Evolutionary conservation across 2,888 invertebrate species (phyloP).

Genomic region (Heteromurus nitidus): DNA sequence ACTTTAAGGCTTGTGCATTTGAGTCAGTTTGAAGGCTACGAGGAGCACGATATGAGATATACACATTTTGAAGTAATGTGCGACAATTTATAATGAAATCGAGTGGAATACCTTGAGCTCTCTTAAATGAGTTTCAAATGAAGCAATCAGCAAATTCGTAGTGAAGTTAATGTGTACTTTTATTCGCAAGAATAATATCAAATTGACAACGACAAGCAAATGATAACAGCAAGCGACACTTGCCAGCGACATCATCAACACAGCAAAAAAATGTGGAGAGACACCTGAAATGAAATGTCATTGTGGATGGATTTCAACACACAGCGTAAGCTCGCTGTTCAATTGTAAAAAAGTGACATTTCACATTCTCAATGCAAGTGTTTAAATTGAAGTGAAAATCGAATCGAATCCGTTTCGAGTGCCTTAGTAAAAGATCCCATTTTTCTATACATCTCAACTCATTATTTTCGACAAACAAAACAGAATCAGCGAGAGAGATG

Average conservation of each 20-base stretch:
- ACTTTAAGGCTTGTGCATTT: not conserved
- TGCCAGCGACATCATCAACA: too few species aligned
- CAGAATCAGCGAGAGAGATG: too few species aligned
- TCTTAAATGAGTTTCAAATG: not conserved
- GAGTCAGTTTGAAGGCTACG: not conserved
- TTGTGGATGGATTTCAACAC: not conserved
- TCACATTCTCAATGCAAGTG: too few species aligned
- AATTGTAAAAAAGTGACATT: not conserved
- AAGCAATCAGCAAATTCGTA: constrained; percentile 28
- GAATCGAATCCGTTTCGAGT: not conserved
- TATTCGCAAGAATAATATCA: too few species aligned
- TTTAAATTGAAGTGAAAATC: constrained; percentile 28
- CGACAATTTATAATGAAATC: not conserved
- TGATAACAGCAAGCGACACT: constrained; percentile 38
- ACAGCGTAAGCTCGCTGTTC: not conserved
- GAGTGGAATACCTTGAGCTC: not conserved
- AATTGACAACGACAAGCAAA: constrained; percentile 50
- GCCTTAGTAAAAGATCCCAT: too few species aligned
- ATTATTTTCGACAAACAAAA: too few species aligned
- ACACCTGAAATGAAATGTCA: constrained; percentile 7
- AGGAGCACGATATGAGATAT: constrained; percentile 15
- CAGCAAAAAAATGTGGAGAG: not conserved
- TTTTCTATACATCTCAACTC: too few species aligned
- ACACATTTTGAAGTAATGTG: not conserved
- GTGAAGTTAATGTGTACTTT: too few species aligned